Evolutionary conservation across 2,888 invertebrate genomes (phyloP).

Genomic region (Bedellia somnulentella): DNA sequence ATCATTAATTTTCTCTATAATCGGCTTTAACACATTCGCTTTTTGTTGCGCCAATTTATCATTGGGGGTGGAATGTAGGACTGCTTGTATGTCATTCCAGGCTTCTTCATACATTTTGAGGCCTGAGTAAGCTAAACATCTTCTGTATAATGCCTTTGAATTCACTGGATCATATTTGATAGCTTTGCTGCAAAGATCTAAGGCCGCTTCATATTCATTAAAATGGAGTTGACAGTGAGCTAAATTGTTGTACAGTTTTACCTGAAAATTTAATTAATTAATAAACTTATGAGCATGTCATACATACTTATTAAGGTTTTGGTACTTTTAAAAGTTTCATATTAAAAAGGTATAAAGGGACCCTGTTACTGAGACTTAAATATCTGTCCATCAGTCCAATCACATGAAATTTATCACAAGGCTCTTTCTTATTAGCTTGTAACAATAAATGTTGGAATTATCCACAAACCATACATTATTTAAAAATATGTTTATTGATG

Average conservation of each 20-base stretch:
- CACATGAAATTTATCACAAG: no score
- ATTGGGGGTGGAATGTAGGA: constrained; percentile 62
- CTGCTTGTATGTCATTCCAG: constrained; percentile 55
- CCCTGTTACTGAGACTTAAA: no score
- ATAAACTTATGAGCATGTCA: no score
- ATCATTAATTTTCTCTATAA: constrained; percentile 62
- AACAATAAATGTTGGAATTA: no score
- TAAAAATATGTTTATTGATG: no score
- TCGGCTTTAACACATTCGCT: constrained; percentile 53
- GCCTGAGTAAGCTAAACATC: constrained; percentile 72
- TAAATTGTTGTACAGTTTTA: constrained; percentile 77
- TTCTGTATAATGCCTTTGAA: constrained; percentile 85
- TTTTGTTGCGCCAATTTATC: constrained; percentile 66
- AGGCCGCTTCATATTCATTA: constrained; percentile 66
- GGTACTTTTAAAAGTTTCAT: not conserved
- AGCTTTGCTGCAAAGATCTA: constrained; percentile 74
- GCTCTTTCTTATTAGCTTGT: no score
- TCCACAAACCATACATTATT: no score
- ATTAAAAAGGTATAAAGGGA: no score
- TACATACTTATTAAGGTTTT: not conserved
- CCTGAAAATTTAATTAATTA: constrained; percentile 27
- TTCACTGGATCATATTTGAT: constrained; percentile 75
- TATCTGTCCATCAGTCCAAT: no score
- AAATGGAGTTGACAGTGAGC: constrained; percentile 77
- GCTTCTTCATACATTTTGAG: constrained; percentile 69